Evolutionary conservation across 2,113 vertebrate species (phyloP).

Genomic region (Marmota flaviventris): DNA sequence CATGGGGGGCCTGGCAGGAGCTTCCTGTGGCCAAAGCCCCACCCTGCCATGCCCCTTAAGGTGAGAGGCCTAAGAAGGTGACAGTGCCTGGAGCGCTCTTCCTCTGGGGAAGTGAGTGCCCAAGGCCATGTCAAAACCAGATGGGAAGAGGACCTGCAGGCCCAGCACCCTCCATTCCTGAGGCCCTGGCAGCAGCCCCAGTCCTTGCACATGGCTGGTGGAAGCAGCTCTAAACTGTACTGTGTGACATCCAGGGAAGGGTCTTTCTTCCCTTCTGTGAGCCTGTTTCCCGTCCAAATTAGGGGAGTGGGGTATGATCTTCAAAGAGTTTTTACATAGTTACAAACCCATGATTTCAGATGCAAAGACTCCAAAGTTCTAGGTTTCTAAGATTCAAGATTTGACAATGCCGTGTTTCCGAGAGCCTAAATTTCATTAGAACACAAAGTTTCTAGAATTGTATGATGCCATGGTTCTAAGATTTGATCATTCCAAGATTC

Average conservation of each 20-base stretch:
- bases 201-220: neutral
- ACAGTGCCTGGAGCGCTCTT: slow-evolving; percentile 47
- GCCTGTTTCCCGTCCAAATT: slow-evolving; percentile 49
- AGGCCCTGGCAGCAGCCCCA: neutral
- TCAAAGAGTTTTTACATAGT: neutral
- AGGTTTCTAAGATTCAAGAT: slow-evolving; percentile 25
- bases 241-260: neutral
- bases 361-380: neutral
- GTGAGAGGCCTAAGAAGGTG: slow-evolving; percentile 45
- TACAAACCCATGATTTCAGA: slow-evolving; percentile 18
- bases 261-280: neutral
- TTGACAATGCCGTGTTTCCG: neutral
- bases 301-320: neutral
- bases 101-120: slow-evolving; percentile 26
- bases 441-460: neutral
- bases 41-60: slow-evolving; percentile 8
- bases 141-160: neutral
- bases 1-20: slow-evolving; percentile 75
- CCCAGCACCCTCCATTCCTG: neutral
- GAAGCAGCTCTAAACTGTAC: neutral
- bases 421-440: slow-evolving; percentile 13
- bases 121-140: slow-evolving; percentile 17
- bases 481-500: neutral
- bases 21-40: neutral
- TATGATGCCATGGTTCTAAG: neutral